phyloP scores from a whole-genome alignment of 2,888 invertebrate species.

The Dichetophora obliterata region DNA sequence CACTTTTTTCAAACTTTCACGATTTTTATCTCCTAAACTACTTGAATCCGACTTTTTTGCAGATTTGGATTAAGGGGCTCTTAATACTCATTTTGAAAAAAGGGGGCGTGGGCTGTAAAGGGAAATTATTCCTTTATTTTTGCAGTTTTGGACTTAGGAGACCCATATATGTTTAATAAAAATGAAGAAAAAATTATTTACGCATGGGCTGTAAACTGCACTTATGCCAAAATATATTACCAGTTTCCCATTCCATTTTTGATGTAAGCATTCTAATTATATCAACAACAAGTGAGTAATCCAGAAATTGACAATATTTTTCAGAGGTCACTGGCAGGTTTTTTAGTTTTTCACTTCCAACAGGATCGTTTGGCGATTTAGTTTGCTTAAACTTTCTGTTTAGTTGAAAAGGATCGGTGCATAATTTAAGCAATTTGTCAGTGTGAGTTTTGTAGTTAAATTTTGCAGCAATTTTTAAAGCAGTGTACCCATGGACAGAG shows the following conservation, averaged over 20 bases:
- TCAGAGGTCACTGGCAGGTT: not conserved
- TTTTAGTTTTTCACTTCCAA: not conserved
- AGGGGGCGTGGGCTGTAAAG: no score
- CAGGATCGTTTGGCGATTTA: conserved; percentile 26
- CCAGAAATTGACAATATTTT: conserved; percentile 35
- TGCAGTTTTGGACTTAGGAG: no score
- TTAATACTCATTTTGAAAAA: no score
- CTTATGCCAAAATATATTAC: conserved; percentile 26
- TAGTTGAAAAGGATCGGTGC: conserved; percentile 68
- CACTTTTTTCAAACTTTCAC: no score
- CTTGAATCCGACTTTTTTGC: no score
- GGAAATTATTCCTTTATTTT: no score
- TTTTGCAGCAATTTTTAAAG: conserved; percentile 84
- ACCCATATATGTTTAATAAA: no score
- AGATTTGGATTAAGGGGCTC: no score
- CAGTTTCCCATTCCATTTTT: conserved; percentile 45
- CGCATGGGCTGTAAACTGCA: no score
- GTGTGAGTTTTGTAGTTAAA: conserved; percentile 78
- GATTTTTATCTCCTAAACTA: no score
- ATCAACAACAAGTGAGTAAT: conserved; percentile 49
- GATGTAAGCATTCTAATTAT: conserved; percentile 48
- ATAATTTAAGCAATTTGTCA: conserved; percentile 78
- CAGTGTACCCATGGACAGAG: conserved; percentile 75
- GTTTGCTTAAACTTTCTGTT: conserved; percentile 50
- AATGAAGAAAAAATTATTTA: no score